Conservation (phyloP, 2,888 invertebrate genomes). For the Imbricaverruca yamaguchii region DNA sequence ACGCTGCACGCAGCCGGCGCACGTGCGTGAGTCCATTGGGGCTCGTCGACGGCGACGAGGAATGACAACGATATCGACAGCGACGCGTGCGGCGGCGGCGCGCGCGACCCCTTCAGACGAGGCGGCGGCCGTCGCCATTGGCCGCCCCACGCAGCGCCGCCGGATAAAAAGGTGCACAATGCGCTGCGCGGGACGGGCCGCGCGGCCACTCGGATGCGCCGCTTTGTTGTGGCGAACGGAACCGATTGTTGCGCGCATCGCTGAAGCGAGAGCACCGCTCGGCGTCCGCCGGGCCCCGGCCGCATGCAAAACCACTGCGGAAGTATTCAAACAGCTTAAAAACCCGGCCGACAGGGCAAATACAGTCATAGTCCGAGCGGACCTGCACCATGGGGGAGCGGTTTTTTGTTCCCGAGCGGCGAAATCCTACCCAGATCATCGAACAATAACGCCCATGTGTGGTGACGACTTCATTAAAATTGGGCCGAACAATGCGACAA, state of each 20-base stretch:
- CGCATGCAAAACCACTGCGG: not conserved
- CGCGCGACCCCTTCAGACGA: not conserved
- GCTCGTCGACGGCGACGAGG: not conserved
- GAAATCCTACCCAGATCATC: not conserved
- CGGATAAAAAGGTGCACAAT: not conserved
- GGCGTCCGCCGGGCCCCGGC: too few relatives aligned
- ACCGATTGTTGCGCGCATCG: not conserved
- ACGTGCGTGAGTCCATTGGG: conserved; percentile 16
- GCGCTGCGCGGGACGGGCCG: not conserved
- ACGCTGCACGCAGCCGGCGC: not conserved
- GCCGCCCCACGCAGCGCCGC: not conserved
- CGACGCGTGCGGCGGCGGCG: not conserved
- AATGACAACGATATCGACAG: conserved; percentile 19
- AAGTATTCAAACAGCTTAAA: not conserved
- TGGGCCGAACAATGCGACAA: too few relatives aligned
- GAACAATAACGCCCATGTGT: too few relatives aligned
- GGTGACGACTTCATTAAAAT: too few relatives aligned
- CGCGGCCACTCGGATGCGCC: not conserved
- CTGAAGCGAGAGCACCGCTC: too few relatives aligned
- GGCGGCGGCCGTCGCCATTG: not conserved
- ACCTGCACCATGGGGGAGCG: not conserved
- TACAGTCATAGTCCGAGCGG: not conserved
- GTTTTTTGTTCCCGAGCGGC: not conserved
- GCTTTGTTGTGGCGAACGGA: not conserved
- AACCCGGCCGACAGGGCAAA: not conserved